Evolutionary conservation across 92 coral and sea anemone genomes (phyloP).

Genomic region (Galaxea fascicularis): DNA sequence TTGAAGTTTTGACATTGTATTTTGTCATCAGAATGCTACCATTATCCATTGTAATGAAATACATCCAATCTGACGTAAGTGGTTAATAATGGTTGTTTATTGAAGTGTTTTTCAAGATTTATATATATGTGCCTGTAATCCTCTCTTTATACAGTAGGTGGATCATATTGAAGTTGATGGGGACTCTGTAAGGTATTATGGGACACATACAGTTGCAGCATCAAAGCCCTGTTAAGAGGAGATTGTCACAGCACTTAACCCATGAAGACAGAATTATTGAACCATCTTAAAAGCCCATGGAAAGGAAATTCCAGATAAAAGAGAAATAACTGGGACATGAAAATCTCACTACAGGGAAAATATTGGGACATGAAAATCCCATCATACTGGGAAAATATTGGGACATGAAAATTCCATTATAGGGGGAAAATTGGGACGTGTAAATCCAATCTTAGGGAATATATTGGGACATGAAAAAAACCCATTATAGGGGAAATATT

Average conservation of each 20-base stretch:
- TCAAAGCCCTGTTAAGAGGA: conserved; percentile 19
- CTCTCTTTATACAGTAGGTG: conserved; percentile 35
- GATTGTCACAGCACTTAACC: conserved; percentile 11
- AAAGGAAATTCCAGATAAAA: conserved; percentile 12
- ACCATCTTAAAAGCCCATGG: conserved; percentile 22
- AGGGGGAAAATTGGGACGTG: conserved; percentile 37
- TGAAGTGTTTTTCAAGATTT: conserved; percentile 29
- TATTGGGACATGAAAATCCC: conserved; percentile 40
- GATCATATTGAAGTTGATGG: conserved; percentile 34
- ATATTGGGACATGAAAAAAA: conserved; percentile 40
- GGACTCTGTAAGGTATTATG: conserved; percentile 17
- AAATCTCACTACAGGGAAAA: conserved; percentile 37
- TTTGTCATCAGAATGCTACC: conserved; percentile 30
- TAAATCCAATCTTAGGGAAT: conserved; percentile 31
- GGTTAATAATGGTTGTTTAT: conserved; percentile 34
- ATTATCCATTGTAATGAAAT: conserved; percentile 29
- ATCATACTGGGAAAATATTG: conserved; percentile 28
- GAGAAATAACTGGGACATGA: conserved; percentile 36
- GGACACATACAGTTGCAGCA: conserved; percentile 19
- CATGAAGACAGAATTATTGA: conserved; percentile 24
- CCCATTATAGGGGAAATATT: conserved; percentile 20
- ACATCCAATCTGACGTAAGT: conserved; percentile 27
- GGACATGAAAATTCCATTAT: conserved; percentile 34
- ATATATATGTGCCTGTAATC: conserved; percentile 22
- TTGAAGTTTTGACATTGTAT: conserved; percentile 28